Conservation (phyloP, 2,113 vertebrate genomes). For the Pristiophorus japonicus region DNA sequence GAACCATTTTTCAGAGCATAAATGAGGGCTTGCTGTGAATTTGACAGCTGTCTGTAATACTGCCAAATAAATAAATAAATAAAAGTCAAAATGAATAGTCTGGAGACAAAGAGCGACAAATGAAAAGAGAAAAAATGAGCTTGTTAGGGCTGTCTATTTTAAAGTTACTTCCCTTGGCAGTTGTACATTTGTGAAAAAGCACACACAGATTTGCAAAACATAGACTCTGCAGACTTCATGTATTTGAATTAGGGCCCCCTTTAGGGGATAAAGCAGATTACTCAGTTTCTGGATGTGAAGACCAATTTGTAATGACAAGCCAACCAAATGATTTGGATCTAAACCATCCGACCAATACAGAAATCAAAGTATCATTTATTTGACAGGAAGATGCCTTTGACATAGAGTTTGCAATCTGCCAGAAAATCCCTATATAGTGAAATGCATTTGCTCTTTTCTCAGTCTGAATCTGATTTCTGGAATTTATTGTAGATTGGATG, state of each 20-base stretch:
- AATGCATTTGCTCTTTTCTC: not conserved
- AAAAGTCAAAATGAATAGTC: not conserved
- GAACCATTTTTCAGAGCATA: not conserved
- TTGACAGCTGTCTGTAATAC: slow-evolving; percentile 34
- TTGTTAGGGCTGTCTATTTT: slow-evolving; percentile 33
- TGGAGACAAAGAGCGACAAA: slow-evolving; percentile 26
- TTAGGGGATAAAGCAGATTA: slow-evolving; percentile 33
- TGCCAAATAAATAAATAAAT: slow-evolving; percentile 28
- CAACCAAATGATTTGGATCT: slow-evolving; percentile 3
- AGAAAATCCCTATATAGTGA: slow-evolving; percentile 1
- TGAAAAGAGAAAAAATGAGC: slow-evolving; percentile 18
- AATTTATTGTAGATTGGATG: not conserved
- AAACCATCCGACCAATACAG: slow-evolving; percentile 35
- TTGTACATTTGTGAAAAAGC: slow-evolving; percentile 9
- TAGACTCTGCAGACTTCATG: not conserved
- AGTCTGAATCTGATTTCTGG: not conserved
- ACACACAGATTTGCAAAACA: slow-evolving; percentile 1
- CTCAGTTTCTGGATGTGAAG: slow-evolving; percentile 29
- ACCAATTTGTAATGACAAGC: slow-evolving; percentile 35
- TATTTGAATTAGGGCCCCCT: slow-evolving; percentile 27
- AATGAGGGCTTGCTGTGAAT: slow-evolving; percentile 23
- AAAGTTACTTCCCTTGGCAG: slow-evolving; percentile 34
- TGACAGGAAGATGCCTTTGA: slow-evolving; percentile 21
- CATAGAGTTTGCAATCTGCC: not conserved
- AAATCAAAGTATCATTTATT: slow-evolving; percentile 31